Evolutionary conservation across 2,888 invertebrate genomes (phyloP), one percentile per base, ranked within the genome.

Genomic region (Cryptus viduatorius): DNA sequence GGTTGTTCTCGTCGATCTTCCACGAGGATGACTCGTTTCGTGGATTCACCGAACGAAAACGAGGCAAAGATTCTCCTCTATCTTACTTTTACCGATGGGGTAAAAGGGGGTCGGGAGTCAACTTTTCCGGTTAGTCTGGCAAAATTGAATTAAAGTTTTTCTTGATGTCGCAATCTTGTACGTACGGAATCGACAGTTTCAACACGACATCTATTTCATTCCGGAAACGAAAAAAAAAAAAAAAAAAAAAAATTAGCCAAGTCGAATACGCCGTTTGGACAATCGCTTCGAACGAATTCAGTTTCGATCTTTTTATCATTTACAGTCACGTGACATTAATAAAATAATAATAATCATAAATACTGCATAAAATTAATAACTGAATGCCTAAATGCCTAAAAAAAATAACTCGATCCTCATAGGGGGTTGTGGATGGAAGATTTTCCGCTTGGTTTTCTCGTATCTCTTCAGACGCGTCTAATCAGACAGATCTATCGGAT

Each of bases 61-160:
- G 75, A 76, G 65, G 19, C 50, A 50, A 50, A 53, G 50, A 24
- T 42, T 14, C 12, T 48, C 12, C 44, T 67, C 67, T 77, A 65
- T 56, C 29, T 53, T 42, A 19, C 16, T 29, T 59, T n/a, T n/a
- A n/a, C n/a, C n/a, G n/a, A n/a, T n/a, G n/a, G n/a, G n/a, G n/a
- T n/a, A n/a, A n/a, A 24, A 10, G 19, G 14, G 24, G 3, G 10
- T 69, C 53, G 29, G 29, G 31, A 44, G 46, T 42, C 56, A 77
- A 77, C 77, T 77, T 77, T 67, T 68, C 37, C 29, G 31, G 56
- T 31, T 16, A n/a, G 50, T 50, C 37, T 56, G 53, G 37, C 37
- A 37, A 65, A 67, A 77, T 67, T 68, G 67, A 67, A 67, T 77
- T 48, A 12, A 48, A 37, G 37, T 37, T 37, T 37, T 37, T 7